Evolutionary conservation across 2,888 invertebrate species (phyloP).

Genomic region (Tiphia femorata): DNA sequence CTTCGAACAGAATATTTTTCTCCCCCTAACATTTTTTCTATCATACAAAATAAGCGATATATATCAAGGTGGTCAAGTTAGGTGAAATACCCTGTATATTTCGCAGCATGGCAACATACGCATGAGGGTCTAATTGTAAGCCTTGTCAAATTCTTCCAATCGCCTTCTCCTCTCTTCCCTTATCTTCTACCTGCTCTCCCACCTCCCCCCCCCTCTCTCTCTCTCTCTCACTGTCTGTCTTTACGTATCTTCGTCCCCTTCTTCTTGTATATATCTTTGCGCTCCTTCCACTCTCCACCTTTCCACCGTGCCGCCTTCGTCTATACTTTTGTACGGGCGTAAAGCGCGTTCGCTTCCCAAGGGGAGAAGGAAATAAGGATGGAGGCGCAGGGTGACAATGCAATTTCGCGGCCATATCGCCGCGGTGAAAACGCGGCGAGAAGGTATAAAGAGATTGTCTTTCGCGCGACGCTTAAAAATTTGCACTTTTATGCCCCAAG

Average conservation of each 20-base stretch:
- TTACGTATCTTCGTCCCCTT: not conserved
- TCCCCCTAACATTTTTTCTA: no score
- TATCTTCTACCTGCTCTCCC: not conserved
- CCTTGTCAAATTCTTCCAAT: not conserved
- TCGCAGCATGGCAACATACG: no score
- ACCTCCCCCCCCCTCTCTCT: not conserved
- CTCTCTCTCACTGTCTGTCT: no score
- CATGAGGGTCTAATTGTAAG: no score
- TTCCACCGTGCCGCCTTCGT: not conserved
- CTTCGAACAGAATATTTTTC: no score
- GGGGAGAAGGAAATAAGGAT: conserved; percentile 1
- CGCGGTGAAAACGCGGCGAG: conserved; percentile 33
- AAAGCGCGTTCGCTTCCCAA: not conserved
- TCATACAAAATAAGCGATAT: no score
- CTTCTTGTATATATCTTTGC: not conserved
- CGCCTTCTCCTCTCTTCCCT: not conserved
- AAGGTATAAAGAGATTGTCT: conserved; percentile 56
- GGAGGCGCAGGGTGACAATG: conserved; percentile 37
- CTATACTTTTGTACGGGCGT: not conserved
- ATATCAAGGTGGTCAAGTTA: no score
- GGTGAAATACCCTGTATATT: no score
- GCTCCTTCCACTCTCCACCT: not conserved
- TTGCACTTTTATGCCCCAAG: conserved; percentile 54
- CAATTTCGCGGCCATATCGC: conserved; percentile 37
- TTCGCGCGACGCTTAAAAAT: conserved; percentile 56